Evolutionary conservation across 2,113 vertebrate genomes (phyloP).

Genomic region (Noturus placidus): DNA sequence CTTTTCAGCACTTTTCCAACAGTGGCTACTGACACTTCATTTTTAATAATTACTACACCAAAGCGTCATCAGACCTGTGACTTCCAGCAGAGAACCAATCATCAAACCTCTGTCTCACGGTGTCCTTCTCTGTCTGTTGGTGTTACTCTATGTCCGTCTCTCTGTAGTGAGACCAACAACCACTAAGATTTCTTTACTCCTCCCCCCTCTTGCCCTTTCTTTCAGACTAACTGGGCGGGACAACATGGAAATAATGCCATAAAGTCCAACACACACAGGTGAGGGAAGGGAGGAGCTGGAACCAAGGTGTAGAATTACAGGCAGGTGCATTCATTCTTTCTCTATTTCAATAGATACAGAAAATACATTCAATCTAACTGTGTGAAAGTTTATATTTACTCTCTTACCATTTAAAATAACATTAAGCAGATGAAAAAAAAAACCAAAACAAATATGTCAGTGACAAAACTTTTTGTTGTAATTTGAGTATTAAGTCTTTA

Average conservation of each 20-base stretch:
- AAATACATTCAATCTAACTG: not conserved
- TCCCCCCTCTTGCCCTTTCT: not conserved
- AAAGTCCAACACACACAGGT: conserved; percentile 19
- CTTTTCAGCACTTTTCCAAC: not conserved
- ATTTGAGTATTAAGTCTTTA: conserved; percentile 9
- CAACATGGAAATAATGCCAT: conserved; percentile 20
- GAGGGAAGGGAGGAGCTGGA: conserved; percentile 23
- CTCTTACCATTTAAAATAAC: not conserved
- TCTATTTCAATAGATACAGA: conserved; percentile 14
- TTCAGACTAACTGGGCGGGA: conserved; percentile 40
- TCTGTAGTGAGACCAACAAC: not conserved
- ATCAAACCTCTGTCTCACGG: not conserved
- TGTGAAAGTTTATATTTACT: not conserved
- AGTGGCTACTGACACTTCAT: not conserved
- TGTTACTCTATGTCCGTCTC: not conserved
- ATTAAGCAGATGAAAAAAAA: not conserved
- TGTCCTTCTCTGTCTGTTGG: not conserved
- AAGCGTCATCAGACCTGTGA: not conserved
- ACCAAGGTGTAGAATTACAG: conserved; percentile 49
- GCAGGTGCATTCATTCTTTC: conserved; percentile 46
- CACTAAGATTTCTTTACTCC: conserved; percentile 12
- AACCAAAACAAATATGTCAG: not conserved
- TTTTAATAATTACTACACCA: not conserved
- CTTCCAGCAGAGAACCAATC: not conserved
- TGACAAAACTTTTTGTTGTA: not conserved